These are phyloP conservation scores for Hybognathus amarus DNA, from an alignment of 2,797 vertebrate genomes.

Conservation along the genomic window DNA sequence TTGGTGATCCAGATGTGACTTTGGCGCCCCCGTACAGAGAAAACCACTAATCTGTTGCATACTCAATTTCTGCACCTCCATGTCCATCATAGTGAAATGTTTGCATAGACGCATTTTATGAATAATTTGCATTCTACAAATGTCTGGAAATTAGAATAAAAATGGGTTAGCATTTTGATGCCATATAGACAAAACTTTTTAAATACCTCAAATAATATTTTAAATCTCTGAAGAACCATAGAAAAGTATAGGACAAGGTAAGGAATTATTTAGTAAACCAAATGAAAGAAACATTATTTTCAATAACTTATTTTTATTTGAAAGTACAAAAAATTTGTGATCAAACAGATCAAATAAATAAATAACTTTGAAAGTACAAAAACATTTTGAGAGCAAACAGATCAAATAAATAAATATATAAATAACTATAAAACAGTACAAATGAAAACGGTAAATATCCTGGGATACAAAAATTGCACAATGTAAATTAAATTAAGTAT, in stretches of 20 bases:
- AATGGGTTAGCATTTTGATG: not conserved
- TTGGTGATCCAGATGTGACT: not conserved
- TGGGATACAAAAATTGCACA: not conserved
- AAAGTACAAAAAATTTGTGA: constrained; percentile 23
- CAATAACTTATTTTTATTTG: constrained; percentile 10
- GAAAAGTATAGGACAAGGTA: not conserved
- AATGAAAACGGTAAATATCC: not conserved
- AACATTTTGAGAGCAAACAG: not conserved
- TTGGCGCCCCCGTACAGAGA: constrained; percentile 8
- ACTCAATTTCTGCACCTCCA: not conserved
- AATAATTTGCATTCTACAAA: not conserved
- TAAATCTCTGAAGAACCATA: not conserved
- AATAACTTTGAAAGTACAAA: constrained; percentile 34
- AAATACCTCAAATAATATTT: not conserved
- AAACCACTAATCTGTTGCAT: too few species aligned
- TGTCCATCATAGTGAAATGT: not conserved
- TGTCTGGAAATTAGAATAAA: not conserved
- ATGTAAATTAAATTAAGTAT: not conserved
- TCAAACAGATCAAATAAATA: not conserved
- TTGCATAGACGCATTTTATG: not conserved
- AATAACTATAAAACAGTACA: constrained; percentile 13
- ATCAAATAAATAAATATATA: constrained; percentile 4
- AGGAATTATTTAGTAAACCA: not conserved
- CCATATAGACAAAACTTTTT: not conserved
- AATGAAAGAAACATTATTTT: not conserved